Evolutionary conservation across 2,113 vertebrate genomes (phyloP).

Genomic region (Micronycteris hirsuta): DNA sequence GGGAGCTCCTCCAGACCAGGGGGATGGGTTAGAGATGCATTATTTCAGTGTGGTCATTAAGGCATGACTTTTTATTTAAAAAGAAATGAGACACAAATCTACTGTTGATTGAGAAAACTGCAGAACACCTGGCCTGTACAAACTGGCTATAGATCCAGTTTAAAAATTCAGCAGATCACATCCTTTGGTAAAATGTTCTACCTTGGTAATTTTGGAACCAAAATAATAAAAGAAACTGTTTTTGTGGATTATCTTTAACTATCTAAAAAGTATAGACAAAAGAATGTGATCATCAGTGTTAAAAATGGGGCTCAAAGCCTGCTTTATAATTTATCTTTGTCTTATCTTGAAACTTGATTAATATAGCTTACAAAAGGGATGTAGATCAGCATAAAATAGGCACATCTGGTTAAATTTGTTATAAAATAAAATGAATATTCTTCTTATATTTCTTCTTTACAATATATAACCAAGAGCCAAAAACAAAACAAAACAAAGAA

Average conservation of each 20-base stretch:
- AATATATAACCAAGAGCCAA: not conserved
- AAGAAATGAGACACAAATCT: not conserved
- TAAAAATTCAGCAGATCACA: not conserved
- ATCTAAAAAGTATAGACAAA: not conserved
- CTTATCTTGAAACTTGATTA: not conserved
- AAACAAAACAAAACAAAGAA: not conserved
- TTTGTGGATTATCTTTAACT: not conserved
- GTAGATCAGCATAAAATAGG: not conserved
- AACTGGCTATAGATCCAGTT: not conserved
- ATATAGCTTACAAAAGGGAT: not conserved
- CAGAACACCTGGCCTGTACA: not conserved
- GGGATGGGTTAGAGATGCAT: not conserved
- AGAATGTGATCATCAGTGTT: not conserved
- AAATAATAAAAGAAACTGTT: not conserved
- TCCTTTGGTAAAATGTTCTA: not conserved
- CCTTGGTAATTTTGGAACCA: not conserved
- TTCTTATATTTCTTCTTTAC: conserved; percentile 18
- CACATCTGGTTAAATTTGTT: not conserved
- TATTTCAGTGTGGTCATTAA: not conserved
- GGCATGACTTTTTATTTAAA: not conserved
- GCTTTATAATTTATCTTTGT: not conserved
- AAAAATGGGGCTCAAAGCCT: not conserved
- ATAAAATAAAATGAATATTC: not conserved
- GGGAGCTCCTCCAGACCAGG: too few relatives aligned
- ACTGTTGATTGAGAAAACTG: not conserved